Evolutionary conservation across 2,113 vertebrate species (phyloP), one percentile per base, ranked within the genome.

Genomic region (Hypocryptadius cinnamomeus): DNA sequence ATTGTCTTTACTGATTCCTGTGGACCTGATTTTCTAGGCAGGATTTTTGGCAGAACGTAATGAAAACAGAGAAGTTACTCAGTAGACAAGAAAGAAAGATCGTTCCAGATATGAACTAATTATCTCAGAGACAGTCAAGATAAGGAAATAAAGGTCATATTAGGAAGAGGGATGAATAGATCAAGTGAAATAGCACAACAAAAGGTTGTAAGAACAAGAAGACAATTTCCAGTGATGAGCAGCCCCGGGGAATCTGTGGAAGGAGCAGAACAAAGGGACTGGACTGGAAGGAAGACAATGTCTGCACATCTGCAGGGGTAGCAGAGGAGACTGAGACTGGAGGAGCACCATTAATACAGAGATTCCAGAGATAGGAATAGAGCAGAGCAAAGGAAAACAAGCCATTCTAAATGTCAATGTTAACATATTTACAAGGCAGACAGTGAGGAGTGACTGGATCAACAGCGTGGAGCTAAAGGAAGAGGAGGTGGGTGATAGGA

Each of bases 121-220:
- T 85, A 92, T 76, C 79, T 66, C 71, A 17, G 63, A 82, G 50
- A 39, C 65, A 70, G 81, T 51, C 79, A 60, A 87, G 91, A 87
- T 87, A 79, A 87, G 90, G 79, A 93, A 95, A 85, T 85, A 96
- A 91, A 94, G 91, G 81, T 94, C 85, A 80, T 64, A 63, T 85
- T 66, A 78, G 65, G 51, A 87, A 94, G 63, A 79, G 35, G 56
- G 35, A 89, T 91, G 91, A 87, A 70, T 3, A 64, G 81, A 87
- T 87, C 64, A 78, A 85, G 87, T 71, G 79, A 59, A 91, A 91
- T 31, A 87, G 64, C 81, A 94, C 79, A 89, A 92, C 68, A 92
- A 92, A 93, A 80, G 56, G 72, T 45, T 81, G 48, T 30, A 20
- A 53, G 68, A 74, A 66, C 0, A 15, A 63, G 69, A 56, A 66